Base-by-base conservation (phyloP, 2,113 vertebrate genomes). In the Terrapene triunguis region DNA sequence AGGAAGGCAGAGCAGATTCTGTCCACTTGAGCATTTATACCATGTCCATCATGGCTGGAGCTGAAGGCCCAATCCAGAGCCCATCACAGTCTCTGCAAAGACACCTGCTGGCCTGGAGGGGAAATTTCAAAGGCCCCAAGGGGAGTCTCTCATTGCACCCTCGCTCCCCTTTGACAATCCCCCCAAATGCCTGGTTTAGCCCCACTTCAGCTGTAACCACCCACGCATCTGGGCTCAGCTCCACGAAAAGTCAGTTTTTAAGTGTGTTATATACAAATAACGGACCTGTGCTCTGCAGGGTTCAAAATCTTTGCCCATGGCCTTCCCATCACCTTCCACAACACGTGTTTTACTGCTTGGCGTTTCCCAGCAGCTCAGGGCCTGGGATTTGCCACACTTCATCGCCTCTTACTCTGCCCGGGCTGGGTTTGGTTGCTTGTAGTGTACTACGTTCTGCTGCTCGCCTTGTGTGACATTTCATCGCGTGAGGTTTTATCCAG, bases 401-500 rank as follows among this genome's bases (percentile, higher is more conserved):
- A 6, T 48, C 27, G 2, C 53, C 0, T 10, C 80, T 57, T n/a
- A 0, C 11, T 59, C 76, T 4, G 1, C 38, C 80, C 24, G 8
- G 21, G 69, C 94, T 13, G 1, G 0, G 8, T 65, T 87, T 59
- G 44, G 22, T n/a, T 51, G 32, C 89, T 42, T 90, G 89, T 0
- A 3, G 35, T 78, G 83, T 82, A 10, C 85, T 90, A 48, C 32
- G 0, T 4, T 76, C 1, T 8, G 17, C 93, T 87, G 21, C 83
- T 83, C 89, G 79, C 92, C 96, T 96, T 96, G 95, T 92, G 96
- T 95, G 97, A 97, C 95, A 88, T 85, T 89, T 85, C 94, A 19
- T 17, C 4, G 69, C 96, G 93, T 93, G 72, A 62, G 57, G 2
- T 84, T 96, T 86, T 47, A 87, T 51, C 38, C 96, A 91, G 95